Conservation (phyloP, 2,113 vertebrate genomes). For the human region GRCh38 chr22:43411001-43411500, state of each 20-base stretch:
- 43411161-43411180: rapidly evolving
- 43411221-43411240: neutral
- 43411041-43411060: neutral
- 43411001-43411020: neutral
- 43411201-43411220: neutral
- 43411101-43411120: rapidly evolving
- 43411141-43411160: neutral
- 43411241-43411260: neutral
- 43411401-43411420: neutral
- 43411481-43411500: neutral
- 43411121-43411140: neutral
- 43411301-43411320: neutral
- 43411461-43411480: neutral
- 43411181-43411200: rapidly evolving
- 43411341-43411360: neutral
- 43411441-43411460: neutral
- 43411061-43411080: neutral
- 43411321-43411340: neutral
- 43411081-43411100: too few relatives aligned
- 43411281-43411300: neutral
- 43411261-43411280: rapidly evolving
- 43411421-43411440: neutral
- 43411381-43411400: neutral
- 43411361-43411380: neutral
- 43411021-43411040: too few relatives aligned